These are phyloP conservation scores for Micoletzkya japonica DNA, from an alignment of 2,888 invertebrate genomes.

Conservation along the genomic window DNA sequence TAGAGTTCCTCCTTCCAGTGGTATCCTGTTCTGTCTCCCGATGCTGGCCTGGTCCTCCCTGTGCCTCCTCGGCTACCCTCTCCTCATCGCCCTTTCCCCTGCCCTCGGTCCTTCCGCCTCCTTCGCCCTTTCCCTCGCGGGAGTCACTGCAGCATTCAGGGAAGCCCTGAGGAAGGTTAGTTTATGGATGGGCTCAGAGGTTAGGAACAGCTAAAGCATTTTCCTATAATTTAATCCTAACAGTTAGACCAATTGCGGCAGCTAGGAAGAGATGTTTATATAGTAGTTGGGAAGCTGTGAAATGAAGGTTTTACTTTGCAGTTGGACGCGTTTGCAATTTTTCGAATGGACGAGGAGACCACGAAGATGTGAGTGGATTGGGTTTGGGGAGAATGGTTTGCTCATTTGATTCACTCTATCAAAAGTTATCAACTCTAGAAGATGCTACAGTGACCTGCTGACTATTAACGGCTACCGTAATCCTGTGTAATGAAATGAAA, in stretches of 20 bases:
- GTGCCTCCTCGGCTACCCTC: constrained; percentile 36
- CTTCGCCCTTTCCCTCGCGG: constrained; percentile 26
- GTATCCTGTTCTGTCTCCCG: constrained; percentile 41
- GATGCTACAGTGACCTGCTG: too few relatives aligned
- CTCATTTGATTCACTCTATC: too few relatives aligned
- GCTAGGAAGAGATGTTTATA: too few relatives aligned
- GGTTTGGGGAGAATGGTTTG: too few relatives aligned
- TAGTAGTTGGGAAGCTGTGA: too few relatives aligned
- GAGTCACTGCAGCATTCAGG: constrained; percentile 31
- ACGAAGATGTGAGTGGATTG: constrained; percentile 33
- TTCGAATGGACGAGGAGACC: constrained; percentile 36
- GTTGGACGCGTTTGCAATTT: constrained; percentile 33
- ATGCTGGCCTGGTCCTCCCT: constrained; percentile 41
- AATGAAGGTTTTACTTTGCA: background rate
- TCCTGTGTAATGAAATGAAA: too few relatives aligned
- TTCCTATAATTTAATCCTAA: background rate
- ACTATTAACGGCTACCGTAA: too few relatives aligned
- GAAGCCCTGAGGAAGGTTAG: constrained; percentile 34
- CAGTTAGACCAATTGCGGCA: too few relatives aligned
- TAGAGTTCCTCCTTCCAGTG: constrained; percentile 42
- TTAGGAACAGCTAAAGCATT: too few relatives aligned
- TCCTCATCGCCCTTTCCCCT: constrained; percentile 26
- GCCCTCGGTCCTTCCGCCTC: constrained; percentile 31
- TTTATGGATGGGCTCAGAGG: too few relatives aligned
- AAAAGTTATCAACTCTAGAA: too few relatives aligned